These are phyloP conservation scores for Melikaiella ostensackeni DNA, from an alignment of 2,888 invertebrate genomes.

Conservation along the genomic window DNA sequence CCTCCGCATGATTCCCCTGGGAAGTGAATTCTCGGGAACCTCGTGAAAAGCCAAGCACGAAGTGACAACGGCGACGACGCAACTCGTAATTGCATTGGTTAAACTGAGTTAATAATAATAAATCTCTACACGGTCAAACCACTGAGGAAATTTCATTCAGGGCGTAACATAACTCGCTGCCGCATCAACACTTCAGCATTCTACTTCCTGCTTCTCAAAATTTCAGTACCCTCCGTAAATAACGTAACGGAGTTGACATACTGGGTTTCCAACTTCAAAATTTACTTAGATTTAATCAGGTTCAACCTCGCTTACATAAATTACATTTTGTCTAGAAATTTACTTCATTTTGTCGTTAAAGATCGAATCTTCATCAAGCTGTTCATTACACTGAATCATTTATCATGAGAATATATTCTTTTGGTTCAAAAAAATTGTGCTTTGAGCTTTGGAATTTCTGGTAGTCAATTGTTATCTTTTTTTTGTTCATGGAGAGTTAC, in stretches of 20 bases:
- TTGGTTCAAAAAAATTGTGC: too few relatives aligned
- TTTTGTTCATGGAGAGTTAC: too few relatives aligned
- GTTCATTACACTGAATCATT: background rate
- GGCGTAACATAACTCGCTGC: slow-evolving; percentile 48
- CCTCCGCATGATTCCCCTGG: slow-evolving; percentile 23
- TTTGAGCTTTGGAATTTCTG: too few relatives aligned
- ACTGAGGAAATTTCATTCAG: slow-evolving; percentile 57
- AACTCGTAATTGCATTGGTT: slow-evolving; percentile 58
- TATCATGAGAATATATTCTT: too few relatives aligned
- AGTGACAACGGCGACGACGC: slow-evolving; percentile 32
- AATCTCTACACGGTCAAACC: slow-evolving; percentile 57
- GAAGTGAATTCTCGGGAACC: slow-evolving; percentile 45
- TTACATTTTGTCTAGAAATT: background rate
- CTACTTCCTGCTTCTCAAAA: slow-evolving; percentile 43
- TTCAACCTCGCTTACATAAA: background rate
- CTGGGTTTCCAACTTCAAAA: background rate
- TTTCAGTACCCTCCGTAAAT: slow-evolving; percentile 20
- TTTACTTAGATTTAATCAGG: background rate
- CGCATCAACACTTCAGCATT: slow-evolving; percentile 47
- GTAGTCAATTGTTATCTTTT: too few relatives aligned
- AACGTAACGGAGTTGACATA: background rate
- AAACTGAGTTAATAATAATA: slow-evolving; percentile 62
- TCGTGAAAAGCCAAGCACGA: slow-evolving; percentile 49
- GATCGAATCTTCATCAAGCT: too few relatives aligned
- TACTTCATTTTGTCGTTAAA: too few relatives aligned